phyloP scores from a whole-genome alignment of 2,797 vertebrate genomes.

The Alcedo quadribrachys region DNA sequence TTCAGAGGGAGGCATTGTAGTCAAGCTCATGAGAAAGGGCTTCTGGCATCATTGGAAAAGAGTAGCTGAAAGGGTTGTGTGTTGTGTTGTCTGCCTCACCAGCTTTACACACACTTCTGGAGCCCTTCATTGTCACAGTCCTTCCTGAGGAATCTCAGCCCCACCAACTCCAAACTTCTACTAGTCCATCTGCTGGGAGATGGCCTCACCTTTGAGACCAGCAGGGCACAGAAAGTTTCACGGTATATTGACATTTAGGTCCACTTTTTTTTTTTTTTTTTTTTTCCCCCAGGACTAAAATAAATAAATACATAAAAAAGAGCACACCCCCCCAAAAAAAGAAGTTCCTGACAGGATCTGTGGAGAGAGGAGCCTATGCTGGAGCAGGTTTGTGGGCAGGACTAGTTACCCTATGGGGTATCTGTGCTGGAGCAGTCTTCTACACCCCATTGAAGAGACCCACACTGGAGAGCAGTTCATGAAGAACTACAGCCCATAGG shows the following conservation, averaged over 20 bases:
- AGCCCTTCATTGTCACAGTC: not conserved
- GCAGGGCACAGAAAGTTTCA: not conserved
- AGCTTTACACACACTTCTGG: not conserved
- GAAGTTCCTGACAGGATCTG: too few species aligned
- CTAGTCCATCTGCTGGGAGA: not conserved
- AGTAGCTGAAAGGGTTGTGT: fast-evolving
- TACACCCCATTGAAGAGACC: too few species aligned
- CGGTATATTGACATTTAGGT: not conserved
- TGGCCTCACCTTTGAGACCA: not conserved
- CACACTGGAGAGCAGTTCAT: too few species aligned
- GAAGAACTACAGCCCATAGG: too few species aligned
- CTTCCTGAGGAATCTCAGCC: not conserved
- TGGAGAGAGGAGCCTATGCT: too few species aligned
- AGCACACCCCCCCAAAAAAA: not conserved
- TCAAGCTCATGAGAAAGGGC: not conserved
- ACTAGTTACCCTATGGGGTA: too few species aligned
- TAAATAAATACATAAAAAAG: too few species aligned
- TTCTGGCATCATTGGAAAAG: not conserved
- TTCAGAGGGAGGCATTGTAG: not conserved
- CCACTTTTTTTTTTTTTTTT: not conserved
- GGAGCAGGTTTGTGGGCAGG: too few species aligned
- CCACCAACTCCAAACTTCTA: not conserved
- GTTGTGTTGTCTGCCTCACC: not conserved
- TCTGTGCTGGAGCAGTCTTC: too few species aligned
- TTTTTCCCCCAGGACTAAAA: not conserved